Base-by-base conservation (phyloP, 1,140 invertebrate species). In the Hypsibius dujardini region DNA sequence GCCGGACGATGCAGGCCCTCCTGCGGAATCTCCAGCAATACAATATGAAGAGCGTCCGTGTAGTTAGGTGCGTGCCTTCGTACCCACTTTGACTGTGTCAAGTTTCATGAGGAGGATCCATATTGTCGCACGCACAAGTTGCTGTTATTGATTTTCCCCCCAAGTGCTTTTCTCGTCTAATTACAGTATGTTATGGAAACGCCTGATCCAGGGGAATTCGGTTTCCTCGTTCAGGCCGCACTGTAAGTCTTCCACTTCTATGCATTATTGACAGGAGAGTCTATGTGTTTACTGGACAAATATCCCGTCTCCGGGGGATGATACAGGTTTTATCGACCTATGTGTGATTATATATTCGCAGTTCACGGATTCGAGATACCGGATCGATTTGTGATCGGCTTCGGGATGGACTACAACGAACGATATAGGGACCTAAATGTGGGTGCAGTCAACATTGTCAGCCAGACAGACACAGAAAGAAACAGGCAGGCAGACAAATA, bases 341-440 rank as follows among this genome's bases (percentile, higher is more conserved):
- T 73, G 40, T 70, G 69, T 62, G 50, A 2, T 71, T 73, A 72
- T 74, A 69, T 74, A 70, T 72, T 78, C 77, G 59, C 77, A 84
- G 83, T 84, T 78, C 79, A 79, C 72, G 85, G 85, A 1, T 87
- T 86, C 79, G 82, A 84, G 75, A 83, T 86, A 73, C 85, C 85
- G 1, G 81, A 86, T 75, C 80, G 81, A 70, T 86, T 86, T 78
- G 82, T 86, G 62, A 84, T 87, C 69, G 85, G 85, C 0, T 86
- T 84, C 77, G 85, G 84, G 47, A 75, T 87, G 45, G 85, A 86
- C 75, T 87, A 84, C 75, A 86, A 86, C 77, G 85, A 86, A 75
- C 82, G 84, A 74, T 86, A 86, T 76, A 78, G 85, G 70, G 85
- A 86, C 78, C 76, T 86, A 14, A 82, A 81, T 77, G 82, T 83